Evolutionary conservation across 2,888 invertebrate species (phyloP), one percentile per base, ranked within the genome.

Genomic region (Hirtodrosophila cameraria): DNA sequence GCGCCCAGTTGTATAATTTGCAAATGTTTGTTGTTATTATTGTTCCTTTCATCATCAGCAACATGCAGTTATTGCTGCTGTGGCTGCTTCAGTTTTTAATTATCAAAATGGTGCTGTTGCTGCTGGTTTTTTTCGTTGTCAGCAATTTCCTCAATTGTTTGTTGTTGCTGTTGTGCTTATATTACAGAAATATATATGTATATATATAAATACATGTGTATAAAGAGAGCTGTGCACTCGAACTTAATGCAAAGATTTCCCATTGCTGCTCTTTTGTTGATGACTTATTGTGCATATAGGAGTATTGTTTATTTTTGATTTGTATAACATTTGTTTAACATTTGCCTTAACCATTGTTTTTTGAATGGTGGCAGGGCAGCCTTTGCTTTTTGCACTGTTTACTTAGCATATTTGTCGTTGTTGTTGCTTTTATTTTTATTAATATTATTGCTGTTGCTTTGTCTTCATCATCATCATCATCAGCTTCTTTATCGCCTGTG

Each of bases 1-100:
- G 62, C 70, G 86, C 80, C 80, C 84, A 80, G 80, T 83, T 79
- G 84, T 79, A 79, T 83, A 67, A 80, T 83, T 83, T 76, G 80
- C 86, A 65, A 65, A 74, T 76, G 83, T 83, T 80, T 80, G 84
- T 79, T 80, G 86, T 86, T 80, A 58, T 59, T 65, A 54, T 30
- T 28, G 46, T 33, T 20, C 13, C 50, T 38, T 23, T 54, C 61
- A 49, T 52, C 55, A 41, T 9, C 57, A 48, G 41, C 55, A 58
- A 45, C 41, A 49, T 48, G 28, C 28, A 43, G 30, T 12, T 46
- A 15, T 25, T 30, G 36, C 38, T 18, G 16, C 15, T 31, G 62
- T 25, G 45, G 64, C 41, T 49, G 64, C 48, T 52, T 55, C 70
- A 70, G 52, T 55, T 64, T 64, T 75, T 75, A 71, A 74, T 75